A percentile compares a stretch with the other conserved stretches of the same genome.
These are phyloP conservation scores for Caprella mutica DNA, from an alignment of 2,888 invertebrate genomes.

Conservation along the genomic window DNA sequence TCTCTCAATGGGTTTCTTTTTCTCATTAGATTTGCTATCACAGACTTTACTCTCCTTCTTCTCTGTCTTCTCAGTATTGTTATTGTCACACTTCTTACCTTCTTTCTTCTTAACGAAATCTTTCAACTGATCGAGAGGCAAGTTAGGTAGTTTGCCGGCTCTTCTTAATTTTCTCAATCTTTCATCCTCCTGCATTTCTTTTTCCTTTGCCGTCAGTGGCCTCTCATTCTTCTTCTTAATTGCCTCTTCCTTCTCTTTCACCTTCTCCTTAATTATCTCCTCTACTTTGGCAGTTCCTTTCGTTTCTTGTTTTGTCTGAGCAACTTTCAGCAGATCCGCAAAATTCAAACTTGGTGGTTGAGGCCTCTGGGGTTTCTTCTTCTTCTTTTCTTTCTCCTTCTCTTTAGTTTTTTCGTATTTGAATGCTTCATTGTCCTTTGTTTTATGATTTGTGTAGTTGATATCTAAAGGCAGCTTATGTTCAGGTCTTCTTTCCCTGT, in stretches of 20 bases:
- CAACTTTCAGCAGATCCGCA: conserved; percentile 62
- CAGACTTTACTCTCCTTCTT: conserved; percentile 1
- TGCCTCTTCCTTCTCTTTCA: conserved; percentile 36
- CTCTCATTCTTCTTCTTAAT: conserved; percentile 43
- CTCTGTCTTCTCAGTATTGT: neutral
- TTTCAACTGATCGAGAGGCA: conserved; percentile 11
- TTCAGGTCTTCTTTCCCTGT: too few relatives aligned
- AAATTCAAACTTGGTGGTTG: conserved; percentile 66
- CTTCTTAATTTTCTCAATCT: conserved; percentile 33
- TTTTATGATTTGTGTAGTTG: conserved; percentile 10
- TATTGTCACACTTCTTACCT: neutral
- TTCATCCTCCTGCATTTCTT: conserved; percentile 59
- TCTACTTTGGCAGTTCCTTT: neutral
- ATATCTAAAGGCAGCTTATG: neutral
- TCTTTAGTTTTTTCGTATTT: conserved; percentile 44
- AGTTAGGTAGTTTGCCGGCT: conserved; percentile 34
- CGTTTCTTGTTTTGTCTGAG: conserved; percentile 47
- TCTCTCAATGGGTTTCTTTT: neutral
- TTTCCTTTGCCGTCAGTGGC: conserved; percentile 46
- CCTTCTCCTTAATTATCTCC: neutral
- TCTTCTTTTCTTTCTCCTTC: conserved; percentile 4
- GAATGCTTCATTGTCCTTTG: conserved; percentile 10
- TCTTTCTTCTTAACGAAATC: conserved; percentile 17
- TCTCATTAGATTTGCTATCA: neutral
- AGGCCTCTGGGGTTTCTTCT: conserved; percentile 43